These are phyloP conservation scores for Helobdella robusta DNA, from an alignment of 2,888 invertebrate species.

Conservation along the genomic window DNA sequence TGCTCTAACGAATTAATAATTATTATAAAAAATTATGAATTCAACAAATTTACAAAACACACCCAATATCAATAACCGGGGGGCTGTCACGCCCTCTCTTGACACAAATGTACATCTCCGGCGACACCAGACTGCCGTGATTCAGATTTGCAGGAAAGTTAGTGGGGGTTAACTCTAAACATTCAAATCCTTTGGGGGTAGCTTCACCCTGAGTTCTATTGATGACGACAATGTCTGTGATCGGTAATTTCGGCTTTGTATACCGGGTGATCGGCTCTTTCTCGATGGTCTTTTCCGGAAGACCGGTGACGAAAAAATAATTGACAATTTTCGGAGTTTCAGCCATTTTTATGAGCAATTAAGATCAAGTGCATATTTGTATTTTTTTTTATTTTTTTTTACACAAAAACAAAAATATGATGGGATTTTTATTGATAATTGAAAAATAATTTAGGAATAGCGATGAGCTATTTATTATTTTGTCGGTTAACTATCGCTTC, in stretches of 20 bases:
- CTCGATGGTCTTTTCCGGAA: constrained; percentile 14
- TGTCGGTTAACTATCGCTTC: too few species aligned
- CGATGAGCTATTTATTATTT: too few species aligned
- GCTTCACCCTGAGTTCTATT: constrained; percentile 22
- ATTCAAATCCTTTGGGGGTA: constrained; percentile 23
- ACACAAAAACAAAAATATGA: too few species aligned
- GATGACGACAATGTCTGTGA: constrained; percentile 21
- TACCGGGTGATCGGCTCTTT: constrained; percentile 7
- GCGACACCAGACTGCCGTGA: constrained; percentile 20
- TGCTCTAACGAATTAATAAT: too few species aligned
- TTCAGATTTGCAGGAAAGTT: constrained; percentile 22
- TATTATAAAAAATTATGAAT: too few species aligned
- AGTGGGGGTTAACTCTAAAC: constrained; percentile 16
- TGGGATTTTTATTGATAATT: too few species aligned
- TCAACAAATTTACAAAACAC: too few species aligned
- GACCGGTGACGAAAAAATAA: constrained; percentile 26
- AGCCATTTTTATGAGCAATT: too few species aligned
- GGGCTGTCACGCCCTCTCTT: constrained; percentile 23
- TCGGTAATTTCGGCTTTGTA: constrained; percentile 16
- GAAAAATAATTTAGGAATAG: too few species aligned
- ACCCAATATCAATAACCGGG: constrained; percentile 26
- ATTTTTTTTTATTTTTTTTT: too few species aligned
- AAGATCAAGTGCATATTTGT: too few species aligned
- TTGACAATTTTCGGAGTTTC: constrained; percentile 22
- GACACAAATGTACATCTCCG: constrained; percentile 23